These are phyloP conservation scores for Hoplostethus mediterraneus DNA, from an alignment of 2,797 vertebrate genomes.

Conservation along the genomic window DNA sequence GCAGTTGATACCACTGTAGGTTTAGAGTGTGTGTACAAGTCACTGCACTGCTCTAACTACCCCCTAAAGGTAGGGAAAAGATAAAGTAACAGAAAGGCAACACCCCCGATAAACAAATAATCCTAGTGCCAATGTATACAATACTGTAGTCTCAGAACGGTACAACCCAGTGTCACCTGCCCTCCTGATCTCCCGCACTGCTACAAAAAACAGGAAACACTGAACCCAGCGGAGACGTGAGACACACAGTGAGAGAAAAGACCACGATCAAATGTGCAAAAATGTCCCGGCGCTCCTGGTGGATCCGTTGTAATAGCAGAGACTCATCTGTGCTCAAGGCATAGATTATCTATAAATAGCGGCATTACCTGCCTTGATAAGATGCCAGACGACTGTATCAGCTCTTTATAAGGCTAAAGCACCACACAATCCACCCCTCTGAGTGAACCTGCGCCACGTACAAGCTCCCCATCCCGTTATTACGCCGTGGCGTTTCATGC, in stretches of 20 bases:
- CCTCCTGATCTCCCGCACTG: neutral
- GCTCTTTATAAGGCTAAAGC: constrained; percentile 76
- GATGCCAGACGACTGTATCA: constrained; percentile 69
- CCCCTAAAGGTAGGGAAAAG: no score
- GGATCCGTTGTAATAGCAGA: constrained; percentile 57
- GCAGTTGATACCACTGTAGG: no score
- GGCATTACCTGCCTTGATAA: constrained; percentile 80
- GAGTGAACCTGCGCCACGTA: constrained; percentile 16
- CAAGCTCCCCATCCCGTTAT: constrained; percentile 27
- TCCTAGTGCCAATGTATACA: neutral
- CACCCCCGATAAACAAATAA: no score
- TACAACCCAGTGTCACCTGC: neutral
- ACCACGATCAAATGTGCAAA: constrained; percentile 27
- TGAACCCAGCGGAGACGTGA: neutral
- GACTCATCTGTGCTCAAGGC: constrained; percentile 77
- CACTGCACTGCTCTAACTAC: no score
- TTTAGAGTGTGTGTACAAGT: no score
- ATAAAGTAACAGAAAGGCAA: no score
- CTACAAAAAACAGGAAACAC: neutral
- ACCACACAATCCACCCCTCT: constrained; percentile 48
- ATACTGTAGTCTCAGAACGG: neutral
- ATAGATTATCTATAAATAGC: constrained; percentile 87
- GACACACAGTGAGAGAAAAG: neutral
- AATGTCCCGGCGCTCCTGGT: constrained; percentile 27
- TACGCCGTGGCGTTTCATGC: constrained; percentile 24